phyloP scores from a whole-genome alignment of 2,113 vertebrate genomes.

The Corydoras sp. region DNA sequence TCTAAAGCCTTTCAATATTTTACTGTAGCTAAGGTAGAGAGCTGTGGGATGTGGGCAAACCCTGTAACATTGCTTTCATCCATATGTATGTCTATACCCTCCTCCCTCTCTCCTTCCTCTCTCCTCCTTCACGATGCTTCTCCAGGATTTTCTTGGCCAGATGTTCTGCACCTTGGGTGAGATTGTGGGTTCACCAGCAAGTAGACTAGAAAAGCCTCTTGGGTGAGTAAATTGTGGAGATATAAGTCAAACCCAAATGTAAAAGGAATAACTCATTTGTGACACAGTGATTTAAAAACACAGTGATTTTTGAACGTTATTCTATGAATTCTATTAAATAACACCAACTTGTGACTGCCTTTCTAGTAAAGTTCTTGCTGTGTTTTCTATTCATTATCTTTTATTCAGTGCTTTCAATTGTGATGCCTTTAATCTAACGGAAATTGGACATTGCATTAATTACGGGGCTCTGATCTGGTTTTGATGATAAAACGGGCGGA shows the following conservation, averaged over 20 bases:
- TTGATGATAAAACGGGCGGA: slow-evolving; percentile 28
- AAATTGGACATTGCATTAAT: slow-evolving; percentile 52
- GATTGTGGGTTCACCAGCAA: slow-evolving; percentile 87
- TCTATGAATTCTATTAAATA: neutral
- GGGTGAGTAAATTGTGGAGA: slow-evolving; percentile 68
- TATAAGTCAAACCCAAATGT: no score
- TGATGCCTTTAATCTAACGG: slow-evolving; percentile 56
- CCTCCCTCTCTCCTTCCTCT: neutral
- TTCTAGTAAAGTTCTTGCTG: slow-evolving; percentile 3
- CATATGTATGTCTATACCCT: slow-evolving; percentile 11
- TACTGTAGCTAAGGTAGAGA: slow-evolving; percentile 24
- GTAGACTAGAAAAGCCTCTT: slow-evolving; percentile 87
- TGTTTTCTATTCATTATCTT: slow-evolving; percentile 13
- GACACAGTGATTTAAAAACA: no score
- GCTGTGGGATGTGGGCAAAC: slow-evolving; percentile 7
- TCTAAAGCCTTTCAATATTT: slow-evolving; percentile 49
- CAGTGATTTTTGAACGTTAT: no score
- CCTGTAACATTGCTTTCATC: neutral
- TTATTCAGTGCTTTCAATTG: slow-evolving; percentile 43
- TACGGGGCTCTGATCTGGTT: slow-evolving; percentile 42
- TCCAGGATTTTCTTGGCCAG: slow-evolving; percentile 91
- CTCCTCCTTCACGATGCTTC: slow-evolving; percentile 9
- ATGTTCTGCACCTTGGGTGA: slow-evolving; percentile 91
- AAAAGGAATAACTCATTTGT: no score
- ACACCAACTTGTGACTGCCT: neutral